Evolutionary conservation across 2,797 vertebrate genomes (phyloP).

Genomic region (Galagoides demidoff): DNA sequence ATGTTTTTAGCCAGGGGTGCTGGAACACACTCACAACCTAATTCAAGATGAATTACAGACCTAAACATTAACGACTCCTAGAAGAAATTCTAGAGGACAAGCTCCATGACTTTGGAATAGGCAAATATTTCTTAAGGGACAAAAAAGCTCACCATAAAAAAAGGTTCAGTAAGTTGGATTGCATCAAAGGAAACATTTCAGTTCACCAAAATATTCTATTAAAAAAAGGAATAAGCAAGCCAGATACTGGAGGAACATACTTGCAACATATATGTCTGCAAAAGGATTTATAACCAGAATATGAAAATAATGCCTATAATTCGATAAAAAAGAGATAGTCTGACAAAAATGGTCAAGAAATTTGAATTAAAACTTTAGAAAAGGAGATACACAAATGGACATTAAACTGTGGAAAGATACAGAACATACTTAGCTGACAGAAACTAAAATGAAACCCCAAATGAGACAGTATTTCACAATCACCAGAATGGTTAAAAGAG

Average conservation of each 20-base stretch:
- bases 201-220: background rate
- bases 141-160: background rate
- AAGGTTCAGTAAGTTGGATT: background rate
- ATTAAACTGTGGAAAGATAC: background rate
- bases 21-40: background rate
- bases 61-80: background rate
- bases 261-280: background rate
- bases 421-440: background rate
- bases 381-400: background rate
- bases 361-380: background rate
- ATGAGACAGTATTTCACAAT: background rate
- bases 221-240: background rate
- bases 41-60: background rate
- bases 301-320: background rate
- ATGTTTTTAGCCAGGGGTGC: background rate
- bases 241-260: too few relatives aligned
- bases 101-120: background rate
- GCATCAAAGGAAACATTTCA: background rate
- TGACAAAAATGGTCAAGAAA: background rate
- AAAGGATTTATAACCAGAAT: background rate
- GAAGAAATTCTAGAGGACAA: background rate
- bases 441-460: background rate
- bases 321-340: background rate
- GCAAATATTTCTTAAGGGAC: background rate
- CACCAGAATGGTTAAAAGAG: background rate